A percentile compares a stretch with the other conserved stretches of the same genome.
Conservation (phyloP, 53 echinoderm and acorn worm genomes). For the Hippasteria phrygiana region DNA sequence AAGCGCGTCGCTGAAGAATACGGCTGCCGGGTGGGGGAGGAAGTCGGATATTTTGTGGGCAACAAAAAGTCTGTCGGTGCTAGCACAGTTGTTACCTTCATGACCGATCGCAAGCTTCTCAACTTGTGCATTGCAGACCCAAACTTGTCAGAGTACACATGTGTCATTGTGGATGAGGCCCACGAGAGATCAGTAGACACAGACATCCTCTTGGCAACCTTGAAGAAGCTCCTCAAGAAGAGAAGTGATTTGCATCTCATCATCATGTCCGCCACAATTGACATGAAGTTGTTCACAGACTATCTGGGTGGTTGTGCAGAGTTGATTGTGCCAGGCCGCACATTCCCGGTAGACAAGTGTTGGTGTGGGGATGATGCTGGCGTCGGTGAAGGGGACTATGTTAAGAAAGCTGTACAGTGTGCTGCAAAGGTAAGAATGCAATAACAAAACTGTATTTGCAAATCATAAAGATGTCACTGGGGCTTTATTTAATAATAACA, state of each 20-base stretch:
- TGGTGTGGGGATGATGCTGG: constrained; percentile 10
- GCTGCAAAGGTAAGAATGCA: constrained; percentile 37
- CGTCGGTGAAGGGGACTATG: constrained; percentile 44
- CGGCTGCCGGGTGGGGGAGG: constrained; percentile 69
- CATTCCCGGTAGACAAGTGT: constrained; percentile 65
- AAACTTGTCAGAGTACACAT: constrained; percentile 40
- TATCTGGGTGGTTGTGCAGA: constrained; percentile 54
- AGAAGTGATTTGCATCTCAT: constrained; percentile 61
- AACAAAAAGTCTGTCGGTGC: constrained; percentile 14
- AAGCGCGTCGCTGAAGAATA: constrained; percentile 75
- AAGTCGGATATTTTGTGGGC: constrained; percentile 66
- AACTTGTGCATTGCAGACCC: constrained; percentile 58
- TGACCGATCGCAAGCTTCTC: constrained; percentile 70
- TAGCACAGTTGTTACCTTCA: constrained; percentile 63
- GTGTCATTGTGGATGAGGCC: constrained; percentile 72
- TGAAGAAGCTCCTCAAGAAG: constrained; percentile 51
- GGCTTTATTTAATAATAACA: too few species aligned
- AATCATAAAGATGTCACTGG: too few species aligned
- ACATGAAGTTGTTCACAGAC: constrained; percentile 48
- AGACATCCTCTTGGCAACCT: constrained; percentile 67
- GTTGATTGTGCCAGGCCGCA: constrained; percentile 61
- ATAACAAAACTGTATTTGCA: not conserved
- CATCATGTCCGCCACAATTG: constrained; percentile 74
- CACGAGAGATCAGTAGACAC: constrained; percentile 76
- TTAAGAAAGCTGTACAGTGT: constrained; percentile 37